phyloP scores from a whole-genome alignment of 2,113 vertebrate species.

The Zapornia atra region DNA sequence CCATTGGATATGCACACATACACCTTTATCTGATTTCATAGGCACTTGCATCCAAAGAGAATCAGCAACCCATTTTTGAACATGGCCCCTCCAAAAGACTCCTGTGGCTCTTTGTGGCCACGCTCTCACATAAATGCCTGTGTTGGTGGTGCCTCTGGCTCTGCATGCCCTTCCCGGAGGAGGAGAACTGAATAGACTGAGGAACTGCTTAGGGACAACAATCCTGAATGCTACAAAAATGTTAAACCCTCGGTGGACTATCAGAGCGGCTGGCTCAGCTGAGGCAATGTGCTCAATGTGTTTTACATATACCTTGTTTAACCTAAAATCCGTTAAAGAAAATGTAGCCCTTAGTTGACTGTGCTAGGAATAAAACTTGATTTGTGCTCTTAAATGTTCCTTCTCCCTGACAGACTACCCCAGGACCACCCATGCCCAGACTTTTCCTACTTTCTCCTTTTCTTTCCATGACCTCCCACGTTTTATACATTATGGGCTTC shows the following conservation, averaged over 20 bases:
- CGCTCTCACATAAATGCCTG: rapidly evolving
- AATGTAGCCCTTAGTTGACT: neutral
- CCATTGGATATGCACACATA: neutral
- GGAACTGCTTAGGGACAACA: neutral
- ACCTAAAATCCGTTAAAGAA: neutral
- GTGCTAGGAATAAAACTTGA: neutral
- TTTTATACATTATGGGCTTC: neutral
- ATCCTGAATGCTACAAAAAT: neutral
- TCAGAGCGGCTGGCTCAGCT: neutral
- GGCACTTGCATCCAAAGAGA: neutral
- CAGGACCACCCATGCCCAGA: neutral
- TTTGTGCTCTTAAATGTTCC: neutral
- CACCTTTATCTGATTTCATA: neutral
- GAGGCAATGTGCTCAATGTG: neutral
- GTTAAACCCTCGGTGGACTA: neutral
- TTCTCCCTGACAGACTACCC: neutral
- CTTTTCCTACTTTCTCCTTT: neutral
- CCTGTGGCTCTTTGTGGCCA: neutral
- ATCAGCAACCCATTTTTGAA: neutral
- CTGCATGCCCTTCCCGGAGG: neutral
- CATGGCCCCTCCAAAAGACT: neutral
- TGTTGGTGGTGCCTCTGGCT: neutral
- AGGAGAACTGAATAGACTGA: neutral
- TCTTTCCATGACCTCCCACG: neutral
- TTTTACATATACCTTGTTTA: neutral